A percentile compares a stretch with the other conserved stretches of the same genome.
phyloP scores from a whole-genome alignment of 30 jellyfish, hydroid and myxozoan genomes.

The Aurelia coerulea region DNA sequence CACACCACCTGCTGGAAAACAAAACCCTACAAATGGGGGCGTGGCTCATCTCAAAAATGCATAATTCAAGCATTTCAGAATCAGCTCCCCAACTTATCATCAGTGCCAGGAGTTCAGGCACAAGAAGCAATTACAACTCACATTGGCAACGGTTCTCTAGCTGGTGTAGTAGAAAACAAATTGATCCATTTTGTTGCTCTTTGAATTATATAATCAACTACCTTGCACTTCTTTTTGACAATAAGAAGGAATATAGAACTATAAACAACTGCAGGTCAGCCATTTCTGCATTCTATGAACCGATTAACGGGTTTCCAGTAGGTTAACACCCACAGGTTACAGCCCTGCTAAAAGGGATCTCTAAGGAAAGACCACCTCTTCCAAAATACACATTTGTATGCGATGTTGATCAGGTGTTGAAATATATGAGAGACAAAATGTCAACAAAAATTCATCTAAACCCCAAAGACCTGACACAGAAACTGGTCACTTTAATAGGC shows the following conservation, averaged over 20 bases:
- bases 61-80: no score
- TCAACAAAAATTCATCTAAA: not conserved
- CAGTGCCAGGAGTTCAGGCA: no score
- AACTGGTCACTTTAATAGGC: not conserved
- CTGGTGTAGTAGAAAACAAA: not conserved
- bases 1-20: constrained; percentile 36
- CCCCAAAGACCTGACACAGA: constrained; percentile 13
- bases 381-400: constrained; percentile 18
- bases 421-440: not conserved
- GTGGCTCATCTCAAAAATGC: constrained; percentile 41
- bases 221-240: constrained; percentile 44
- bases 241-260: not conserved
- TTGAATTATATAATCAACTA: constrained; percentile 9
- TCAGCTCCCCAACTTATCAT: no score
- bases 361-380: constrained; percentile 31
- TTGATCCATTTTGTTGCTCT: constrained; percentile 16
- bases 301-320: constrained; percentile 31
- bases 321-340: constrained; percentile 52
- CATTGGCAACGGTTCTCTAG: no score
- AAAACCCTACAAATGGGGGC: constrained; percentile 37
- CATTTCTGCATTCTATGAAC: constrained; percentile 8
- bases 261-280: constrained; percentile 34
- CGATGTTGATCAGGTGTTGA: not conserved
- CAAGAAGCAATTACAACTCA: no score
- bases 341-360: constrained; percentile 25